phyloP scores from a whole-genome alignment of 2,797 vertebrate species.

The Hydrophis major region DNA sequence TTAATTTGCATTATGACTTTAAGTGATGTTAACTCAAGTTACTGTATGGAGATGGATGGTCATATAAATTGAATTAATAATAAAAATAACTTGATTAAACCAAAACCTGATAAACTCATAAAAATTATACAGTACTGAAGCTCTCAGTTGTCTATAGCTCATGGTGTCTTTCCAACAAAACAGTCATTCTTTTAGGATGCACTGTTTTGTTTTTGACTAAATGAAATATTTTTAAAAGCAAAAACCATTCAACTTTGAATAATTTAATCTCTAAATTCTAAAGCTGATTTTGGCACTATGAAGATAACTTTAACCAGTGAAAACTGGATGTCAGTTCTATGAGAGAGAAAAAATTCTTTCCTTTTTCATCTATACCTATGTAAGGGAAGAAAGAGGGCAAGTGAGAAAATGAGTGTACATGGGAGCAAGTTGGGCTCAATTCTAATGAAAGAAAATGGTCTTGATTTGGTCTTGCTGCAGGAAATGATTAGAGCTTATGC shows the following conservation, averaged over 20 bases:
- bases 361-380: slow-evolving; percentile 15
- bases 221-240: not conserved
- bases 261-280: slow-evolving; percentile 34
- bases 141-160: not conserved
- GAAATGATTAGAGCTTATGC: slow-evolving; percentile 36
- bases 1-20: not conserved
- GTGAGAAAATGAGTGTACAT: not conserved
- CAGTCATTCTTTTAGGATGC: not conserved
- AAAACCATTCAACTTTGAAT: slow-evolving; percentile 15
- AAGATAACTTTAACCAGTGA: slow-evolving; percentile 22
- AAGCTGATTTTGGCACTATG: not conserved
- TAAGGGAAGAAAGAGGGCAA: not conserved
- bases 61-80: not conserved
- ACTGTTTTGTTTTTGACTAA: not conserved
- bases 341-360: not conserved
- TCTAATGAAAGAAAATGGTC: not conserved
- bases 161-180: not conserved
- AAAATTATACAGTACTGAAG: not conserved
- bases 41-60: not conserved
- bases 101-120: not conserved
- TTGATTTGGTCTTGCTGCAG: slow-evolving; percentile 22
- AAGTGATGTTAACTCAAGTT: not conserved
- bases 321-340: slow-evolving; percentile 14
- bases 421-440: not conserved
- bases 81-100: not conserved